Evolutionary conservation across 2,797 vertebrate species (phyloP).

Genomic region (Acanthurus leucopareius): DNA sequence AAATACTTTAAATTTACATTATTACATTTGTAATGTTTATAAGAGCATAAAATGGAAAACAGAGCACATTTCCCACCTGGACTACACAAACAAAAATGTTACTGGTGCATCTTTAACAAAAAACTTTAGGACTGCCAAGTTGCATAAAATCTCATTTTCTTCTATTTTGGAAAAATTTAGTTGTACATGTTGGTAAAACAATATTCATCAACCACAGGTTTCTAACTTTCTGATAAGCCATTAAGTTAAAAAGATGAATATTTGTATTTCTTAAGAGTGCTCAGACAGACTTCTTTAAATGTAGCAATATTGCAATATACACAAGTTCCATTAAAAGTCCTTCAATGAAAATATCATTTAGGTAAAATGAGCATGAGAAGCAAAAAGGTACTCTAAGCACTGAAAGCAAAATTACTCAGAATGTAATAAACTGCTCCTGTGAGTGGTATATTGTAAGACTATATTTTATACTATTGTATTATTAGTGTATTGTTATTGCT

Average conservation of each 20-base stretch:
- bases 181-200: not conserved
- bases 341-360: not conserved
- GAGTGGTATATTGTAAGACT: too few relatives aligned
- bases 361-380: not conserved
- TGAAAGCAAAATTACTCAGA: not conserved
- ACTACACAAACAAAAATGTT: too few relatives aligned
- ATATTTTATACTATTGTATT: too few relatives aligned
- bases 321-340: not conserved
- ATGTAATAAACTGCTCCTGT: too few relatives aligned
- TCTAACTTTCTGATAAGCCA: not conserved
- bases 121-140: too few relatives aligned
- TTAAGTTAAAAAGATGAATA: not conserved
- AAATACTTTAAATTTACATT: too few relatives aligned
- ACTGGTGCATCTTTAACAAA: too few relatives aligned
- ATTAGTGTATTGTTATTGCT: too few relatives aligned
- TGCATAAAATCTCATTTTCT: too few relatives aligned
- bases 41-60: too few relatives aligned
- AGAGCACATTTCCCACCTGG: too few relatives aligned
- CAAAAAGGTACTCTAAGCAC: not conserved
- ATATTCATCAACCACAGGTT: not conserved
- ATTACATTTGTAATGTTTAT: too few relatives aligned
- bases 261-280: not conserved
- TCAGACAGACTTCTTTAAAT: not conserved
- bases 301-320: not conserved
- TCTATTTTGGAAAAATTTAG: not conserved